Conservation (phyloP, 2,888 invertebrate species). For the Portevinia maculata region DNA sequence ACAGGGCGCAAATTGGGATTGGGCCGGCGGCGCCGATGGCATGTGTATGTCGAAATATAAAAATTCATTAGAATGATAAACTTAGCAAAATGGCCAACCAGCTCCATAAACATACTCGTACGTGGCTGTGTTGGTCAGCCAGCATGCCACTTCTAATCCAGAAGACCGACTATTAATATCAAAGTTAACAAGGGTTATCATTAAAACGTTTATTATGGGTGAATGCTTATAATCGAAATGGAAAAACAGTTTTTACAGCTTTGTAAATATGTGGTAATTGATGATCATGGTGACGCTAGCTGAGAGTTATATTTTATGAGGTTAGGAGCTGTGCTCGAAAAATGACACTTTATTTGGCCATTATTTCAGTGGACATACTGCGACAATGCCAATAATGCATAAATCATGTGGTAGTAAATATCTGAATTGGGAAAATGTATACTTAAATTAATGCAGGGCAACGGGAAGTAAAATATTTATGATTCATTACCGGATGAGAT, state of each 20-base stretch:
- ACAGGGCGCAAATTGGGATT: no score
- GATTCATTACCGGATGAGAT: slow-evolving; percentile 2
- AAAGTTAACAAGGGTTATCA: slow-evolving; percentile 49
- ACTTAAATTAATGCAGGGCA: background rate
- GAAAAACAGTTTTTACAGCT: slow-evolving; percentile 41
- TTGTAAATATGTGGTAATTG: slow-evolving; percentile 53
- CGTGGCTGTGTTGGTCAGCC: background rate
- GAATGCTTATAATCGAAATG: slow-evolving; percentile 39
- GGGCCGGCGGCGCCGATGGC: no score
- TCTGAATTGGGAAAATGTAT: background rate
- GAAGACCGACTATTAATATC: slow-evolving; percentile 9
- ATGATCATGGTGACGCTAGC: slow-evolving; percentile 14
- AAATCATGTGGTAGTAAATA: slow-evolving; percentile 6
- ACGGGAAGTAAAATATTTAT: background rate
- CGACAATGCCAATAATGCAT: background rate
- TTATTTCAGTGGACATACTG: background rate
- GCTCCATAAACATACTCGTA: no score
- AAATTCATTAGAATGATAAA: slow-evolving; percentile 3
- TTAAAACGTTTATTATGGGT: slow-evolving; percentile 43
- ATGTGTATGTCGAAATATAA: no score
- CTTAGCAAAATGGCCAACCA: background rate
- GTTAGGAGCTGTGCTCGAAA: background rate
- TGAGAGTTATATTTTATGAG: background rate
- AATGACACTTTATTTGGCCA: background rate
- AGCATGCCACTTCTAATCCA: background rate